Evolutionary conservation across 2,797 vertebrate genomes (phyloP).

Genomic region (Heteromormyrus szaboi): DNA sequence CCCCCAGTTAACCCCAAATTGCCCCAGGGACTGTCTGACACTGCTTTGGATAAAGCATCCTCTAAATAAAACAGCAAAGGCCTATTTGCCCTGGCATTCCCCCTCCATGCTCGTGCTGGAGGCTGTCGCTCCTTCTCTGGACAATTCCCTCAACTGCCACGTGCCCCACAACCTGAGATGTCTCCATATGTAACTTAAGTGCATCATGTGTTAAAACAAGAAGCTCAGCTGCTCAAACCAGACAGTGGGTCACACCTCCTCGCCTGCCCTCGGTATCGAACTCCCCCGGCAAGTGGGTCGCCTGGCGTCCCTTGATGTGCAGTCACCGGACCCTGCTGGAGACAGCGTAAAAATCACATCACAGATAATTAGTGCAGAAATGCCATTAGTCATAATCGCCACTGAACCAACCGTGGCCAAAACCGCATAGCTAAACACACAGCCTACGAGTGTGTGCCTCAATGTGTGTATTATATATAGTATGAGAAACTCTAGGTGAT

Average conservation of each 20-base stretch:
- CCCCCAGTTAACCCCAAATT: not conserved
- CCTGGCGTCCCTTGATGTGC: not conserved
- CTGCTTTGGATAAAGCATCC: not conserved
- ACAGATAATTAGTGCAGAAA: not conserved
- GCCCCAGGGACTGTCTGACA: not conserved
- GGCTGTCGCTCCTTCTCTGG: not conserved
- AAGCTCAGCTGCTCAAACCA: not conserved
- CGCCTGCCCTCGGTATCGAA: not conserved
- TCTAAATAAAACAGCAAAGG: not conserved
- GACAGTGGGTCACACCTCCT: not conserved
- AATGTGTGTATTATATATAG: not conserved
- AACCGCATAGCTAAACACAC: not conserved
- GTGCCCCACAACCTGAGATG: not conserved
- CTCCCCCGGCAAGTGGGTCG: not conserved
- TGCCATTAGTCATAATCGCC: not conserved
- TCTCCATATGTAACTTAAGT: not conserved
- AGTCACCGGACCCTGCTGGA: not conserved
- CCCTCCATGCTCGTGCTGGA: not conserved
- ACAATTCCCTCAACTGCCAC: not conserved
- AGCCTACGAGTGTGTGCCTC: not conserved
- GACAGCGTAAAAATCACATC: not conserved
- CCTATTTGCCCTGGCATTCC: not conserved
- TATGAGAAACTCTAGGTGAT: not conserved
- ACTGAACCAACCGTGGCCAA: not conserved
- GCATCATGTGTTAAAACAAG: not conserved